phyloP scores from a whole-genome alignment of 2,888 invertebrate genomes.

The Philaethria dido region DNA sequence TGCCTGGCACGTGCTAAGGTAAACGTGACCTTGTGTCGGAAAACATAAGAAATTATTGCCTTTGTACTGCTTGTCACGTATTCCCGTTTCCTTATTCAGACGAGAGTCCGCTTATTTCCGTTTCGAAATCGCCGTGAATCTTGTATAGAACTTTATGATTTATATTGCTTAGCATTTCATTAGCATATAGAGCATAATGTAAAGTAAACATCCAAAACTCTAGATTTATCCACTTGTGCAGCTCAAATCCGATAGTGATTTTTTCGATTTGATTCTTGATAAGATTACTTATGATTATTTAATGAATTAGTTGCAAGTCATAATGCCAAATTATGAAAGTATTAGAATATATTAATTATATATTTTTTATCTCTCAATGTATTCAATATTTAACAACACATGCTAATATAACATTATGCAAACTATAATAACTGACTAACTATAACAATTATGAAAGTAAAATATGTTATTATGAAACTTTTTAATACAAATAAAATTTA shows the following conservation, averaged over 20 bases:
- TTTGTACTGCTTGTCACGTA: conserved; percentile 47
- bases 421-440: no score
- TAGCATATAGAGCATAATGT: conserved; percentile 34
- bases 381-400: no score
- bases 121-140: conserved; percentile 36
- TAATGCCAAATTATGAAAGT: background rate
- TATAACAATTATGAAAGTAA: background rate
- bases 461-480: background rate
- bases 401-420: background rate
- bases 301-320: background rate
- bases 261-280: background rate
- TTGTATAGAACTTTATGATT: conserved; percentile 36
- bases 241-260: background rate
- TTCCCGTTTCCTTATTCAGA: conserved; percentile 39
- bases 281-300: background rate
- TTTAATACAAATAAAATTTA: conserved; percentile 4
- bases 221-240: background rate
- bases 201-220: conserved; percentile 7
- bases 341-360: no score
- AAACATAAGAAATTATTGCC: conserved; percentile 45
- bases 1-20: conserved; percentile 72
- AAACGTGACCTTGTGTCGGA: conserved; percentile 58
- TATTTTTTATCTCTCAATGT: no score
- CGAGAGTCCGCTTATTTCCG: conserved; percentile 38
- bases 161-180: conserved; percentile 38